Evolutionary conservation across 2,888 invertebrate genomes (phyloP), one percentile per base, ranked within the genome.

Genomic region (Papilio demoleus): DNA sequence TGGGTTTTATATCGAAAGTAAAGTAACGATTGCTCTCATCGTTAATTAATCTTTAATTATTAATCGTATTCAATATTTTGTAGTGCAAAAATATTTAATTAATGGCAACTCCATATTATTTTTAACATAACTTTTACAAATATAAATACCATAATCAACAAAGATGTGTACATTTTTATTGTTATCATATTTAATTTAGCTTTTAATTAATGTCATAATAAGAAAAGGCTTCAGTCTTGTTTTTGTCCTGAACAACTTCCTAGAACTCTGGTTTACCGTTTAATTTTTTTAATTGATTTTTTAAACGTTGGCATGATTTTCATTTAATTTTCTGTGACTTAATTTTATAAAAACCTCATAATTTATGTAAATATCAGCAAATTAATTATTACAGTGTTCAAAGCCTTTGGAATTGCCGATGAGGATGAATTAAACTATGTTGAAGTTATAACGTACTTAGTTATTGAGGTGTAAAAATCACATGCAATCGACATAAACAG

Each of bases 321-420:
- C 5, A 8, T 42, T 42, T n/a, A 3, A 42, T 9, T n/a, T n/a
- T n/a, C n/a, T n/a, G n/a, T n/a, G n/a, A n/a, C n/a, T 38, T 38
- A 3, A 38, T 14, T 38, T 38, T 38, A 38, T 38, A 4, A 17
- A 19, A 19, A 19, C 17, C 2, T 17, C 19, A 45, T 45, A 19
- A 45, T 47, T 22, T 3, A 19, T 12, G n/a, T 11, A 47, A 22
- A 12, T 47, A 3, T 22, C 12, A 47, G 11, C 11, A 45, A 47
- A 47, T 47, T 9, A 47, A 47, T 2, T 4, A 31, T 31, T 31
- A 47, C 22, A 47, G 47, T 47, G 47, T 47, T 47, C 47, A 47
- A 47, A 22, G 47, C 47, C 19, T 47, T 19, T 47, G 47, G 47
- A 47, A 47, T 47, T 47, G 47, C 11, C 47, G 22, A 11, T 22